Evolutionary conservation across 1,140 invertebrate species (phyloP), one percentile per base, ranked within the genome.

Genomic region (Brachionus paranguensis): DNA sequence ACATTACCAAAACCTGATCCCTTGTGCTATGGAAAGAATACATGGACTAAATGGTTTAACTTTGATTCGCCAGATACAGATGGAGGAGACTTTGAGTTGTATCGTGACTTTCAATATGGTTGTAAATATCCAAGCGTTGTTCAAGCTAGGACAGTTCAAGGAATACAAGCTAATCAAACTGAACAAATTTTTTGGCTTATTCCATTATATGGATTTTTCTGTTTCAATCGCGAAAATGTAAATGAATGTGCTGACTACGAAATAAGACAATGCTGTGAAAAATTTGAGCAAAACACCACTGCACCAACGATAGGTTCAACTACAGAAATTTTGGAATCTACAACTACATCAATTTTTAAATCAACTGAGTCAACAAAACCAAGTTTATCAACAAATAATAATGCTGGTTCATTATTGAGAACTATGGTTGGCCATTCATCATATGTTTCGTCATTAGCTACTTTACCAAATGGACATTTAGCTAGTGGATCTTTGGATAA

Each of bases 61-160:
- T 43, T 33, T 60, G 78, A 81, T 20, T 17, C 29, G 6, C 53
- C 53, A 29, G 55, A 81, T 8, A 60, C 53, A 60, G 78, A 55
- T 12, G 78, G 60, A 14, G 78, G 78, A 64, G 78, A 81, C 64
- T 64, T 81, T 17, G 78, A 81, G 37, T 43, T 68, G 53, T 60
- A 45, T 41, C n/a, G 7, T n/a, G 8, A 29, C 24, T 64, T 4
- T 43, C 1, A 20, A 33, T 64, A 68, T 45, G 78, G 78, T 20
- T 81, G 78, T 81, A 45, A 20, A 29, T 37, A 64, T 33, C 78
- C 78, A 37, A 43, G 33, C 45, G 33, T 29, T 43, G 43, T 64
- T 64, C 29, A 64, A 81, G 78, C 60, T 10, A 33, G 37, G 37
- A 60, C 53, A 33, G 50, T 65, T 10, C 14, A 64, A 45, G 53